Evolutionary conservation across 2,888 invertebrate species (phyloP).

Genomic region (Aproaerema taeniolella): DNA sequence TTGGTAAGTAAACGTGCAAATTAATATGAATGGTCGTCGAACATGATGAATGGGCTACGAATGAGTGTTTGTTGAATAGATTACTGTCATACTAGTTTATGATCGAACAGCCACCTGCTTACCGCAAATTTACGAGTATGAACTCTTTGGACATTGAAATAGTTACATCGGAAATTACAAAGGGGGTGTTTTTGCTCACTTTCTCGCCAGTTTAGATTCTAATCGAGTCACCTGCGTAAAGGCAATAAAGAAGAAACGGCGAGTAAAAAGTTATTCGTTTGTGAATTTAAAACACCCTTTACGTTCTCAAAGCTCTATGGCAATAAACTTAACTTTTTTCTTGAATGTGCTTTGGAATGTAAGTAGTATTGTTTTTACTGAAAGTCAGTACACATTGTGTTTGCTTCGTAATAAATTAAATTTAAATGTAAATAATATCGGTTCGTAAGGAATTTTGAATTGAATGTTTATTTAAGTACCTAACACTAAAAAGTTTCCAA

Average conservation of each 20-base stretch:
- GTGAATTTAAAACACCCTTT: no score
- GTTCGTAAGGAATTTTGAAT: no score
- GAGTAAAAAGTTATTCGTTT: slow-evolving; percentile 7
- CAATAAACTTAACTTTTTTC: no score
- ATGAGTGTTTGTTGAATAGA: slow-evolving; percentile 45
- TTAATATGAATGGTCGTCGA: slow-evolving; percentile 52
- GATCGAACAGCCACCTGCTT: slow-evolving; percentile 44
- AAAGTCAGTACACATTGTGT: no score
- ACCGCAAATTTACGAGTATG: slow-evolving; percentile 23
- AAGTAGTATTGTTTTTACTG: no score
- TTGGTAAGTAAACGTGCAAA: slow-evolving; percentile 54
- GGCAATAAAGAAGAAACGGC: slow-evolving; percentile 6
- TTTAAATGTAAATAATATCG: no score
- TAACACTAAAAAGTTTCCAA: no score
- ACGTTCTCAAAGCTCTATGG: no score
- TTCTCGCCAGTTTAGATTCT: slow-evolving; percentile 40
- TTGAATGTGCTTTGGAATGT: no score
- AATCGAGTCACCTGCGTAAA: slow-evolving; percentile 37
- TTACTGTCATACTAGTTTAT: slow-evolving; percentile 33
- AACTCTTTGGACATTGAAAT: slow-evolving; percentile 30
- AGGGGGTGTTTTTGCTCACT: slow-evolving; percentile 11
- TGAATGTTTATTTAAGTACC: no score
- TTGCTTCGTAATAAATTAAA: no score
- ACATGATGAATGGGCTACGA: slow-evolving; percentile 47
- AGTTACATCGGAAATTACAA: slow-evolving; percentile 15